phyloP scores from a whole-genome alignment of 2,888 invertebrate genomes.

The Chrysolina americana region DNA sequence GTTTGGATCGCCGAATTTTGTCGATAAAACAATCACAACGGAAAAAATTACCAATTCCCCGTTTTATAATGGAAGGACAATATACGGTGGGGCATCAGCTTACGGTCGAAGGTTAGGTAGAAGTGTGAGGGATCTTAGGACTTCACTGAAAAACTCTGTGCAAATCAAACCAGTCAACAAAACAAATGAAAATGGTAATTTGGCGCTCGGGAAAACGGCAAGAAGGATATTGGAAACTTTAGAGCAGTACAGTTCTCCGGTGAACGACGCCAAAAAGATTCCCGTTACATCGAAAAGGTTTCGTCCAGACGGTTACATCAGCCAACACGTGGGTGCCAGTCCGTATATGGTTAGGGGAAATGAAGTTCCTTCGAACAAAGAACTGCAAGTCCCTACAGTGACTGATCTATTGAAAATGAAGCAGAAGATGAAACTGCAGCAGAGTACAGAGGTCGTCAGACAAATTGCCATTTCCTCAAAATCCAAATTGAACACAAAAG shows the following conservation, averaged over 20 bases:
- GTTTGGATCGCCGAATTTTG: slow-evolving; percentile 66
- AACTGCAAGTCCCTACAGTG: slow-evolving; percentile 76
- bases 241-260: slow-evolving; percentile 86
- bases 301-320: slow-evolving; percentile 55
- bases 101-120: slow-evolving; percentile 66
- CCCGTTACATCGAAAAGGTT: slow-evolving; percentile 70
- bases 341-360: slow-evolving; percentile 60
- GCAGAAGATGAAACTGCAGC: slow-evolving; percentile 74
- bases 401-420: slow-evolving; percentile 76
- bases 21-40: slow-evolving; percentile 68
- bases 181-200: slow-evolving; percentile 59
- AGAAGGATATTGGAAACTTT: slow-evolving; percentile 84
- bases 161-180: slow-evolving; percentile 70
- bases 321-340: slow-evolving; percentile 62
- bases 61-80: slow-evolving; percentile 83
- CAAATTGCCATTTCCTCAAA: slow-evolving; percentile 75
- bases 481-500: slow-evolving; percentile 65
- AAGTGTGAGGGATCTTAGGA: slow-evolving; percentile 49
- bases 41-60: slow-evolving; percentile 75
- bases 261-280: slow-evolving; percentile 84
- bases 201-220: slow-evolving; percentile 80
- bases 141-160: slow-evolving; percentile 61
- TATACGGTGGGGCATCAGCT: slow-evolving; percentile 82
- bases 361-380: slow-evolving; percentile 64
- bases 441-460: slow-evolving; percentile 75